A percentile compares a stretch with the other conserved stretches of the same genome.
phyloP scores from a whole-genome alignment of 2,888 invertebrate genomes.

The Eupeodes luniger region DNA sequence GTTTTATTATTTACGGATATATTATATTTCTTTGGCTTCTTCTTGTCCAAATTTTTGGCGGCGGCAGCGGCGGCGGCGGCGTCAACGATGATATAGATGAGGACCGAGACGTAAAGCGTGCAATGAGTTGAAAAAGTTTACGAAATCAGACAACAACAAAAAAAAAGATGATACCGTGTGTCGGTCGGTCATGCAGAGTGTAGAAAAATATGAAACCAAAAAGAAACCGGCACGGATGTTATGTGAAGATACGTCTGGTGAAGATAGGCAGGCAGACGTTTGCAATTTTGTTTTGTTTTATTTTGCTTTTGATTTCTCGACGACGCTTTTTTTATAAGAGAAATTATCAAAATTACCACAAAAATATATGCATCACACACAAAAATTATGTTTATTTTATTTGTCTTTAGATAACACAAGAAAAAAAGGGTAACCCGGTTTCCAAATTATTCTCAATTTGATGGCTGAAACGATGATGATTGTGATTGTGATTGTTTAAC shows the following conservation, averaged over 20 bases:
- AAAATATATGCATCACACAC: neutral
- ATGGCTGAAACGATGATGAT: neutral
- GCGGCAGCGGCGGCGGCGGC: neutral
- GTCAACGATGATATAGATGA: neutral
- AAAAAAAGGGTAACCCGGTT: constrained; percentile 33
- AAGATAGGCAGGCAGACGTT: constrained; percentile 37
- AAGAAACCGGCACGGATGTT: constrained; percentile 57
- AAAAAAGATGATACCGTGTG: constrained; percentile 31
- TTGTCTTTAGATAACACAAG: constrained; percentile 1
- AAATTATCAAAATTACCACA: constrained; percentile 41
- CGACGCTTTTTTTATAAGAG: constrained; percentile 22
- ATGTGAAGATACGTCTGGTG: neutral
- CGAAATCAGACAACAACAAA: constrained; percentile 28
- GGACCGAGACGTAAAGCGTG: constrained; percentile 1
- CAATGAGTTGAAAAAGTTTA: constrained; percentile 33
- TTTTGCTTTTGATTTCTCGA: neutral
- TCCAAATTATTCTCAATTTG: neutral
- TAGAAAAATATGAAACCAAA: constrained; percentile 33
- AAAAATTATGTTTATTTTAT: neutral
- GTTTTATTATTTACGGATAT: constrained; percentile 53
- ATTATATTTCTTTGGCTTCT: constrained; percentile 33
- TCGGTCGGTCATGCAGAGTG: constrained; percentile 10
- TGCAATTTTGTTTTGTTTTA: constrained; percentile 16
- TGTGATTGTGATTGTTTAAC: neutral
- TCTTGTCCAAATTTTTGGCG: constrained; percentile 39